Evolutionary conservation across 2,888 invertebrate genomes (phyloP).

Genomic region (Urechis unicinctus): DNA sequence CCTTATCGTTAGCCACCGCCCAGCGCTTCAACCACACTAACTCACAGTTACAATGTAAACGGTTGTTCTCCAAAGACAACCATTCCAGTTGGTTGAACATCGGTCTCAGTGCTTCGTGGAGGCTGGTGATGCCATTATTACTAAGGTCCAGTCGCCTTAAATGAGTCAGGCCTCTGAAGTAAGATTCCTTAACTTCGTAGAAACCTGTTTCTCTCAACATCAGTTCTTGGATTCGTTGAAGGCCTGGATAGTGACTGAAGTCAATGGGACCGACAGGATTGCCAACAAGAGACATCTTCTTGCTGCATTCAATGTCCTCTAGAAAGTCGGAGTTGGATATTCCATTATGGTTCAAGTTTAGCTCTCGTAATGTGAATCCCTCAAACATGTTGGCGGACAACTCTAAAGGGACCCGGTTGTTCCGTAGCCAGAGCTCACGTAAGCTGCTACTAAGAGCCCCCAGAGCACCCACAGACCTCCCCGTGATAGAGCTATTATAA

Average conservation of each 20-base stretch:
- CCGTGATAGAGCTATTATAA: slow-evolving; percentile 9
- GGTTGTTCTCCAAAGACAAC: slow-evolving; percentile 10
- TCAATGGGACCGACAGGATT: slow-evolving; percentile 17
- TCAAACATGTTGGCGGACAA: slow-evolving; percentile 11
- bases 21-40: slow-evolving; percentile 15
- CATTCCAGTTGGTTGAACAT: slow-evolving; percentile 9
- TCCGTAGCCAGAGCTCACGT: slow-evolving; percentile 8
- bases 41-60: slow-evolving; percentile 17
- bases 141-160: slow-evolving; percentile 10
- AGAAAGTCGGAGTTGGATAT: slow-evolving; percentile 11
- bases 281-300: slow-evolving; percentile 13
- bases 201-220: slow-evolving; percentile 10
- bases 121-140: slow-evolving; percentile 13
- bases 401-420: slow-evolving; percentile 8
- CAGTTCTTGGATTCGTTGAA: slow-evolving; percentile 9
- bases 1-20: background rate
- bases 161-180: slow-evolving; percentile 10
- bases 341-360: slow-evolving; percentile 12
- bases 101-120: slow-evolving; percentile 8
- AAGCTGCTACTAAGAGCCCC: slow-evolving; percentile 7
- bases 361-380: slow-evolving; percentile 9
- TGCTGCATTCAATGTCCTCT: slow-evolving; percentile 3
- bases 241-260: slow-evolving; percentile 12
- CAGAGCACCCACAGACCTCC: slow-evolving; percentile 8
- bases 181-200: slow-evolving; percentile 3